These are phyloP conservation scores for Drosophila vallismaia DNA, from an alignment of 2,888 invertebrate species.

Conservation along the genomic window DNA sequence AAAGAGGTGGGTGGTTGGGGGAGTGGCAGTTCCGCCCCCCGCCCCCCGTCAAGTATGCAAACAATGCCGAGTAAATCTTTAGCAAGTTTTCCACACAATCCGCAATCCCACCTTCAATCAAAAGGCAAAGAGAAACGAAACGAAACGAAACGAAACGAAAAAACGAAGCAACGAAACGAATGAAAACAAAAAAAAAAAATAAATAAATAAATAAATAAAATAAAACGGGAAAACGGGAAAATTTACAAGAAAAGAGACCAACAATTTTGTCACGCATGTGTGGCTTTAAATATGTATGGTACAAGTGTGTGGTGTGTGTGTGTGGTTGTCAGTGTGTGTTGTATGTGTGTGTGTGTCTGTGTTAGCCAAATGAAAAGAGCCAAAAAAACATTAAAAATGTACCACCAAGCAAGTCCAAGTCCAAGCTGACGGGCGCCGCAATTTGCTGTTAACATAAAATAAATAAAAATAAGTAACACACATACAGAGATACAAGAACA, in stretches of 20 bases:
- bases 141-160: too few relatives aligned
- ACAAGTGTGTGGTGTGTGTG: not conserved
- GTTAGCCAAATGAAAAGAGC: constrained; percentile 38
- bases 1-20: constrained; percentile 1
- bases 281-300: constrained; percentile 7
- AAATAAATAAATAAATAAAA: constrained; percentile 3
- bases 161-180: too few relatives aligned
- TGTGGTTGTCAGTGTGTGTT: not conserved
- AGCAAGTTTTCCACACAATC: constrained; percentile 22
- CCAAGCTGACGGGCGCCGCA: constrained; percentile 46
- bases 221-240: constrained; percentile 12
- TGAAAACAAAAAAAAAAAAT: not conserved
- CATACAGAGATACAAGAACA: not conserved
- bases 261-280: constrained; percentile 45
- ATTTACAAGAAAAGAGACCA: constrained; percentile 31
- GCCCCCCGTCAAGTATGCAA: constrained; percentile 31
- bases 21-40: constrained; percentile 24
- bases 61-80: constrained; percentile 41
- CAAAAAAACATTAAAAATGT: constrained; percentile 43
- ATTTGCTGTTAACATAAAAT: constrained; percentile 44
- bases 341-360: not conserved
- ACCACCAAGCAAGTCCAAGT: constrained; percentile 15
- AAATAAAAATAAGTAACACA: constrained; percentile 33
- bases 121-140: not conserved
- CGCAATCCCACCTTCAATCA: not conserved